Conservation (phyloP, 2,113 vertebrate species). For the Albula goreensis region DNA sequence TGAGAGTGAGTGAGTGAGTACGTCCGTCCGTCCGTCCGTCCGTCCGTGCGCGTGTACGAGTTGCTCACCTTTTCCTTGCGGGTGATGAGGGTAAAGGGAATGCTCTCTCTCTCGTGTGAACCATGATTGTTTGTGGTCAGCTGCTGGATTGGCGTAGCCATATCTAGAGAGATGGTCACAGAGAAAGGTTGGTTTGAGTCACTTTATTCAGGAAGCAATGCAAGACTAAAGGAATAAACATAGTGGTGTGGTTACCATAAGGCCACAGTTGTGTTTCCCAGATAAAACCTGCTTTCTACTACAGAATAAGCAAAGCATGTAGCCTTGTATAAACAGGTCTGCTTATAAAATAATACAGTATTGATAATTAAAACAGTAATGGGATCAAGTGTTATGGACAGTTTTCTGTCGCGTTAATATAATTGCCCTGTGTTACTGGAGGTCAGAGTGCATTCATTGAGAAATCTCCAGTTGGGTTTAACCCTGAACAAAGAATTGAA, state of each 20-base stretch:
- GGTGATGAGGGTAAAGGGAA: slow-evolving; percentile 76
- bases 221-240: too few species aligned
- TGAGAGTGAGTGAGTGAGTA: too few species aligned
- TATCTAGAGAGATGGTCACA: slow-evolving; percentile 64
- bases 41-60: too few species aligned
- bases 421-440: too few species aligned
- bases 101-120: slow-evolving; percentile 64
- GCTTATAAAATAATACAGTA: not conserved
- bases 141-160: slow-evolving; percentile 87
- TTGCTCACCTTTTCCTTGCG: slow-evolving; percentile 80
- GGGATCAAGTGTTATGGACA: not conserved
- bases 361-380: not conserved
- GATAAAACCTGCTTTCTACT: not conserved
- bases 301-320: not conserved
- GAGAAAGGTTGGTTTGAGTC: not conserved
- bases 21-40: too few species aligned
- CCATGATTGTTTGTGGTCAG: slow-evolving; percentile 77
- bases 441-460: too few species aligned
- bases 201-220: too few species aligned
- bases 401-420: too few species aligned
- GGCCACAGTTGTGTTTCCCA: not conserved
- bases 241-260: too few species aligned
- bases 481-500: too few species aligned
- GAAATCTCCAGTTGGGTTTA: too few species aligned
- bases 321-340: not conserved